These are phyloP conservation scores for Tachystola acroxantha DNA, from an alignment of 2,888 invertebrate species.

Conservation along the genomic window DNA sequence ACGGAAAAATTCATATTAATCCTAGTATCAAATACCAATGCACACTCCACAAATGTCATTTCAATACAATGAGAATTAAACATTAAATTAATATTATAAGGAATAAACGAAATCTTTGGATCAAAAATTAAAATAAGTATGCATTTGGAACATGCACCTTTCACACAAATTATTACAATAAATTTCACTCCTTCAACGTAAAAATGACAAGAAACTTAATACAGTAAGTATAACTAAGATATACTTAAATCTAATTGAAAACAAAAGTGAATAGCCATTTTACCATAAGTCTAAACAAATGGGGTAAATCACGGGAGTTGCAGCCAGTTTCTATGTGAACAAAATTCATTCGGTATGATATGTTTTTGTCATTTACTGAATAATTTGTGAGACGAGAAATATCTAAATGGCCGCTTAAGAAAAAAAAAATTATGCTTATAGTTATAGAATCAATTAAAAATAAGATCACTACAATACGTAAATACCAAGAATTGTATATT, in stretches of 20 bases:
- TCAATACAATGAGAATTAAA: constrained; percentile 55
- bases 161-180: constrained; percentile 60
- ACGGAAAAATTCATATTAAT: constrained; percentile 64
- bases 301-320: constrained; percentile 51
- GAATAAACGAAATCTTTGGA: constrained; percentile 73
- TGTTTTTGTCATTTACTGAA: constrained; percentile 73
- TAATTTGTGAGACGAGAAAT: constrained; percentile 64
- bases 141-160: constrained; percentile 71
- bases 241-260: constrained; percentile 73
- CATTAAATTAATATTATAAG: constrained; percentile 50
- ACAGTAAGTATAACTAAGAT: constrained; percentile 45
- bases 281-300: constrained; percentile 48
- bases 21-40: constrained; percentile 70
- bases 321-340: constrained; percentile 48
- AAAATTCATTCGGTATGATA: constrained; percentile 69
- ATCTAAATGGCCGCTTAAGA: constrained; percentile 66
- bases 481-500: constrained; percentile 80
- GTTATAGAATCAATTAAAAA: constrained; percentile 73
- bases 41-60: constrained; percentile 74
- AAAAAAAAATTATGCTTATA: constrained; percentile 76
- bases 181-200: constrained; percentile 62
- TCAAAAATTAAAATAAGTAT: constrained; percentile 69
- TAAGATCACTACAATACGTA: constrained; percentile 77
- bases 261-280: constrained; percentile 64
- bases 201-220: constrained; percentile 66